Evolutionary conservation across 2,888 invertebrate genomes (phyloP).

Genomic region (Polyploca ridens): DNA sequence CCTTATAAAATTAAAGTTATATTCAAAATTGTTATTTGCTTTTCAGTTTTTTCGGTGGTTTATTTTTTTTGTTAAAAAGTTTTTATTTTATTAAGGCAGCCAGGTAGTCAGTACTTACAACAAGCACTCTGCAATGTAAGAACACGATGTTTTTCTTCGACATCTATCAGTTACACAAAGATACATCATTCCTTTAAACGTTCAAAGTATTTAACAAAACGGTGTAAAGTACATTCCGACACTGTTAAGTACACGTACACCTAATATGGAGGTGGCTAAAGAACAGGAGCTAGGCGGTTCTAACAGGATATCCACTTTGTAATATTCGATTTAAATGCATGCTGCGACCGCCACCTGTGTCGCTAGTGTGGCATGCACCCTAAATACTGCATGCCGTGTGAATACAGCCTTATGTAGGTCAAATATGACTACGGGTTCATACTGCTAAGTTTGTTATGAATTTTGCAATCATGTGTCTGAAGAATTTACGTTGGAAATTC

Average conservation of each 20-base stretch:
- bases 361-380: constrained; percentile 25
- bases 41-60: too few relatives aligned
- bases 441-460: constrained; percentile 11
- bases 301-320: constrained; percentile 51
- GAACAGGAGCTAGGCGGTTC: constrained; percentile 36
- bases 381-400: constrained; percentile 25
- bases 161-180: too few relatives aligned
- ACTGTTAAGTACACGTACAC: constrained; percentile 14
- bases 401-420: constrained; percentile 2
- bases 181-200: too few relatives aligned
- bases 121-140: too few relatives aligned
- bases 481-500: background rate
- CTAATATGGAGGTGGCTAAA: background rate
- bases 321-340: constrained; percentile 76
- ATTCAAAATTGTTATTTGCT: too few relatives aligned
- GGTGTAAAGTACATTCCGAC: too few relatives aligned
- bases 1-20: too few relatives aligned
- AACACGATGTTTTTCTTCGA: too few relatives aligned
- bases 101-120: too few relatives aligned
- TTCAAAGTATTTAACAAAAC: too few relatives aligned
- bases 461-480: background rate
- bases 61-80: too few relatives aligned
- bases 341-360: constrained; percentile 45
- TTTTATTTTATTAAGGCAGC: too few relatives aligned
- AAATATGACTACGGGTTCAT: constrained; percentile 12